Evolutionary conservation across 92 coral and sea anemone genomes (phyloP).

Genomic region (Porites divaricata): DNA sequence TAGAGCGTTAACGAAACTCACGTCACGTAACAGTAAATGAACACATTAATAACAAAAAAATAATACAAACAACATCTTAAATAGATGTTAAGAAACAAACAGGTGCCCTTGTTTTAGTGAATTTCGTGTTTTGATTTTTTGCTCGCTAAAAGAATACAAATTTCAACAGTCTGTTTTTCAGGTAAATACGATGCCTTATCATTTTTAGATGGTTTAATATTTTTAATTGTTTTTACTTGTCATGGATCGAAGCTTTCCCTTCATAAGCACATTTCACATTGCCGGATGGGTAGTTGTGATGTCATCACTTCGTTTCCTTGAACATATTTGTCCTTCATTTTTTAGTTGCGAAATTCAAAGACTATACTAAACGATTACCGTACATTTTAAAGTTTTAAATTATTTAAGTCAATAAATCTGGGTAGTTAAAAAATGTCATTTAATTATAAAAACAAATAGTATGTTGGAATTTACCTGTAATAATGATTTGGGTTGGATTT

Average conservation of each 20-base stretch:
- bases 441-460: no score
- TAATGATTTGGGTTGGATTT: no score
- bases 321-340: no score
- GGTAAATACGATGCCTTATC: neutral
- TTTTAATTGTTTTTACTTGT: neutral
- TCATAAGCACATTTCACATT: constrained; percentile 12
- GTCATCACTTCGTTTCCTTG: neutral
- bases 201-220: constrained; percentile 10
- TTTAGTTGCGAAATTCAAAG: no score
- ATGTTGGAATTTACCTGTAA: no score
- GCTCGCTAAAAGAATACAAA: neutral
- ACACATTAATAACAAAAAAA: neutral
- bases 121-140: neutral
- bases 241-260: neutral
- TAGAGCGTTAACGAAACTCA: neutral
- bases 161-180: neutral
- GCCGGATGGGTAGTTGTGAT: neutral
- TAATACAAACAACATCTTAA: neutral
- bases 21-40: neutral
- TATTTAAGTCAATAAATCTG: no score
- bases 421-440: no score
- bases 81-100: neutral
- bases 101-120: neutral
- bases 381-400: no score
- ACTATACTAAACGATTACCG: no score